These are phyloP conservation scores for Arrhamphus sclerolepis DNA, from an alignment of 2,797 vertebrate genomes.

Conservation along the genomic window DNA sequence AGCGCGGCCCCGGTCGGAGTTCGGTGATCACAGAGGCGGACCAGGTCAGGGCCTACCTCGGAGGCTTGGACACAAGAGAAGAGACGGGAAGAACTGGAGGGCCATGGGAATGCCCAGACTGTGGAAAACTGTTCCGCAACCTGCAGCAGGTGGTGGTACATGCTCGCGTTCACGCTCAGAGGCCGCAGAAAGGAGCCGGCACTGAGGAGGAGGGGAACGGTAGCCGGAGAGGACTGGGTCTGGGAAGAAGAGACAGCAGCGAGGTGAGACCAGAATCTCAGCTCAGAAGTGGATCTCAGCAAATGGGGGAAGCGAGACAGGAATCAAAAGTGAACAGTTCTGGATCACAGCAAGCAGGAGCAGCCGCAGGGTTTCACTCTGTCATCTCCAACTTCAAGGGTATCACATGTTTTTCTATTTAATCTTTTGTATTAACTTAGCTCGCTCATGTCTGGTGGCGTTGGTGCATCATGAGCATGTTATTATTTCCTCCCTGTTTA, in stretches of 20 bases:
- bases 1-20: conserved; percentile 59
- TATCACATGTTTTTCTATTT: conserved; percentile 49
- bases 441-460: conserved; percentile 18
- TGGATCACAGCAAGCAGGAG: conserved; percentile 61
- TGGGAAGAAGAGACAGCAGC: conserved; percentile 44
- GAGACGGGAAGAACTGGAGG: conserved; percentile 63
- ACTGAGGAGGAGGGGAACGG: conserved; percentile 65
- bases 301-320: conserved; percentile 63
- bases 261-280: conserved; percentile 59
- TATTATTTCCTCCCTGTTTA: conserved; percentile 29
- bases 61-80: conserved; percentile 72
- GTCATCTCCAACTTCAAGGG: conserved; percentile 79
- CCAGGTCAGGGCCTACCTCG: conserved; percentile 78
- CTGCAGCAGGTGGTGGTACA: conserved; percentile 85
- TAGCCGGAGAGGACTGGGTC: conserved; percentile 63
- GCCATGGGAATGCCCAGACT: conserved; percentile 86
- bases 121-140: conserved; percentile 82
- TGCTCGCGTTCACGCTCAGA: conserved; percentile 80
- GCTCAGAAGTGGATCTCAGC: conserved; percentile 64
- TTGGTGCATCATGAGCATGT: conserved; percentile 13
- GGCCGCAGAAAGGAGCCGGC: conserved; percentile 68
- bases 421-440: conserved; percentile 19
- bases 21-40: conserved; percentile 76
- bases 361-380: conserved; percentile 73
- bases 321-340: conserved; percentile 63